Base-by-base conservation (phyloP, 2,113 vertebrate species). In the Sprattus sprattus region DNA sequence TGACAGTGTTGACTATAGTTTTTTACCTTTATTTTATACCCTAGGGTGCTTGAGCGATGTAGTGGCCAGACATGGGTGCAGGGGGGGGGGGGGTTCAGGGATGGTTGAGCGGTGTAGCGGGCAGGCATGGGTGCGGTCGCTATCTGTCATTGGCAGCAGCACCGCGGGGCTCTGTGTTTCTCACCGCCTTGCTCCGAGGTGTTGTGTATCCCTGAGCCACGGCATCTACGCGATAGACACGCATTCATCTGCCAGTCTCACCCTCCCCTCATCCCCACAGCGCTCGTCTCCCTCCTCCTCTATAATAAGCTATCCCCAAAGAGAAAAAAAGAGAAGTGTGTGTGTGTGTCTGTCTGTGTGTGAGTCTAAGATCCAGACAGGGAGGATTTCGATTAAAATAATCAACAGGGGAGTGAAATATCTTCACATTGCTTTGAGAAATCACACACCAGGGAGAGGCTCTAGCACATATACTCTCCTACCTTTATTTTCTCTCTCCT, bases 381-480 rank as follows among this genome's bases (percentile, higher is more conserved):
- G 39, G 20, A 71, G 83, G 83, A 87, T 78, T 93, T 91, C 80
- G 81, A 92, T 94, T 91, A 90, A 90, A 93, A 92, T 92, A 91
- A 92, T 92, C 89, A 92, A 89, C 90, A 83, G 86, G 85, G 84
- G 86, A 83, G 81, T 47, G 87, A 85, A 82, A 89, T 91, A 89
- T 90, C 87, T 91, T 82, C 84, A 88, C 88, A 85, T 89, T 88
- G 89, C 84, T 81, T 49, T 81, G 25, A 11, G 28, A 39, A 78
- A 39, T 15, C 25, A 13, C 71, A 32, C 67, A 75, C 28, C 71
- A 78, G 25, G 71, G 39, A 78, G 25, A 78, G 16, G 39, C 11
- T 28, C 71, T 16, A 32, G 39, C 28, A 78, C 28, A 78, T 39
- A 39, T 13, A 13, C 71, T 11, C 32, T 39, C 25, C 39, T 11